phyloP scores from a whole-genome alignment of 2,113 vertebrate species.

The Corvus moneduloides region DNA sequence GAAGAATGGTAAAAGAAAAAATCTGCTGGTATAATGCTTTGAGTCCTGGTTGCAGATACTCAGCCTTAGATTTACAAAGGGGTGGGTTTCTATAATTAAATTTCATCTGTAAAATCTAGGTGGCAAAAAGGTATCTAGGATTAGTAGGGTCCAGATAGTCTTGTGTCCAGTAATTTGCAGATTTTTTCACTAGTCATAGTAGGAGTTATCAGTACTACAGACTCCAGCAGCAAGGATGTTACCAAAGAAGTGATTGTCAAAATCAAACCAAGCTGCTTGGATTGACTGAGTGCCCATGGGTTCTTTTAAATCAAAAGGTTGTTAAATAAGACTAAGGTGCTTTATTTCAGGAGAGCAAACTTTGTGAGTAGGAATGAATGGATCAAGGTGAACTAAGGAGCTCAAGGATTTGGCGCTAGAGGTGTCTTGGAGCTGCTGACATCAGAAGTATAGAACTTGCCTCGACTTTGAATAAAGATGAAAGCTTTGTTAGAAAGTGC shows the following conservation, averaged over 20 bases:
- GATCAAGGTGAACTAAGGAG: neutral
- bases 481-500: neutral
- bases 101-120: neutral
- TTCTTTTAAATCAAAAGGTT: neutral
- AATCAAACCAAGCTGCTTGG: neutral
- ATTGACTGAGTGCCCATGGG: neutral
- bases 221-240: neutral
- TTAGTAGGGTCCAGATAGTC: neutral
- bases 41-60: neutral
- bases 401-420: neutral
- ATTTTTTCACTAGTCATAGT: neutral
- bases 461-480: neutral
- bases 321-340: neutral
- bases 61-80: neutral
- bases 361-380: rapidly evolving
- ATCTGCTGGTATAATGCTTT: neutral
- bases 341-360: neutral
- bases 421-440: neutral
- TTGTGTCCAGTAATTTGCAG: neutral
- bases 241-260: neutral
- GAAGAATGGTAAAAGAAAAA: neutral
- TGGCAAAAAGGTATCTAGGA: neutral
- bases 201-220: neutral
- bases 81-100: neutral
- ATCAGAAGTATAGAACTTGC: neutral